Conservation (phyloP, 2,113 vertebrate genomes). For the Anhinga rufa region DNA sequence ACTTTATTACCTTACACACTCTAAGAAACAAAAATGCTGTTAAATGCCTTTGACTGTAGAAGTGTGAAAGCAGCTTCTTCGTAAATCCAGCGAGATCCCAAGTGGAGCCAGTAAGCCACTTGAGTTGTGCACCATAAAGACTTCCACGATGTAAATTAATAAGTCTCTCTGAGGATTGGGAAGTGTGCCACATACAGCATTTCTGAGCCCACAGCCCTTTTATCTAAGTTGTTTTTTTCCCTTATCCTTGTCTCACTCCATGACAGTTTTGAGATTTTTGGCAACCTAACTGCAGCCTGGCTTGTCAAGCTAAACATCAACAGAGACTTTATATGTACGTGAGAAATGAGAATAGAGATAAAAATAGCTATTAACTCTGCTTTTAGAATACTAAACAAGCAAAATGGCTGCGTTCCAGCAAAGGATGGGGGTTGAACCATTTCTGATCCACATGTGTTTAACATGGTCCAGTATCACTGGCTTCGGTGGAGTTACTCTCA, state of each 20-base stretch:
- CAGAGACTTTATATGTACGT: constrained; percentile 29
- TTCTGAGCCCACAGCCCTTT: constrained; percentile 41
- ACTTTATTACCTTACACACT: not conserved
- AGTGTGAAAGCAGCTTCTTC: not conserved
- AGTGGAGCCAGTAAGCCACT: constrained; percentile 23
- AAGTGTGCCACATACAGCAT: constrained; percentile 40
- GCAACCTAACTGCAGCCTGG: constrained; percentile 46
- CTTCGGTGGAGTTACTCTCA: accelerated
- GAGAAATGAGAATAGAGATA: constrained; percentile 37
- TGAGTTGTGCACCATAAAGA: constrained; percentile 16
- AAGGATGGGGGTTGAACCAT: not conserved
- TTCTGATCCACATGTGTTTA: not conserved
- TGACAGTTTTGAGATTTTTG: constrained; percentile 58
- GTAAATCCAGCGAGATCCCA: not conserved
- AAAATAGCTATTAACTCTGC: constrained; percentile 51
- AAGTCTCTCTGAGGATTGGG: constrained; percentile 44
- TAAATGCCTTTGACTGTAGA: not conserved
- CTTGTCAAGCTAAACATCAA: constrained; percentile 46
- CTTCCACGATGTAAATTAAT: not conserved
- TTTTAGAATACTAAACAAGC: constrained; percentile 12
- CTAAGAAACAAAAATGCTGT: not conserved
- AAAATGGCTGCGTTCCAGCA: not conserved
- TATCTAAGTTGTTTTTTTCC: constrained; percentile 40
- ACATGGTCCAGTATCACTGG: not conserved
- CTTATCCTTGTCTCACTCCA: constrained; percentile 40